These are phyloP conservation scores for Drosophila atripex DNA, from an alignment of 2,888 invertebrate genomes.

Conservation along the genomic window DNA sequence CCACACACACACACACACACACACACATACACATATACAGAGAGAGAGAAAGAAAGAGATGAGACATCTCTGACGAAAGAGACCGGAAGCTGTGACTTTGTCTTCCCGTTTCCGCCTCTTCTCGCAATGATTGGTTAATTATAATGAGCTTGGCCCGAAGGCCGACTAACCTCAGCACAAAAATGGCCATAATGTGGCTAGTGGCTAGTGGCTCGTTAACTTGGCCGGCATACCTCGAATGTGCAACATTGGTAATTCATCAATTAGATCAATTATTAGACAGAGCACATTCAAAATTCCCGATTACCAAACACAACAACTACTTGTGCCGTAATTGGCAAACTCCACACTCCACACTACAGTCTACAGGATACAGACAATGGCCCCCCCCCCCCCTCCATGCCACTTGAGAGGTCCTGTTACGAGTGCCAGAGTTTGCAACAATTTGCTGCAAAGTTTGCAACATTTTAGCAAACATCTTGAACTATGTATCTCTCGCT, in stretches of 20 bases:
- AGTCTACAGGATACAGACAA: no score
- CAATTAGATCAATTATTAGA: slow-evolving; percentile 24
- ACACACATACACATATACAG: no score
- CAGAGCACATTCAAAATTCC: not conserved
- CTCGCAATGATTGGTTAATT: slow-evolving; percentile 69
- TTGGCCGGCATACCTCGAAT: not conserved
- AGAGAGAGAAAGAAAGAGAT: not conserved
- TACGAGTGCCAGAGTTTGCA: slow-evolving; percentile 34
- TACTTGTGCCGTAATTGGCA: slow-evolving; percentile 36
- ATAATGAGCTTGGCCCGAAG: slow-evolving; percentile 62
- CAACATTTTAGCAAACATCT: slow-evolving; percentile 34
- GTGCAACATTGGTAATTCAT: slow-evolving; percentile 5
- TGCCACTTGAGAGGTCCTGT: slow-evolving; percentile 34
- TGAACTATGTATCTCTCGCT: slow-evolving; percentile 25
- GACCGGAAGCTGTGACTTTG: slow-evolving; percentile 18
- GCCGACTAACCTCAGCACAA: no score
- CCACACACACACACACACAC: no score
- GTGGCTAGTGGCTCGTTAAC: no score
- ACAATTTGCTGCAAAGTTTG: slow-evolving; percentile 46
- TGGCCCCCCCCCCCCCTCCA: no score
- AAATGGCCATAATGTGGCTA: no score
- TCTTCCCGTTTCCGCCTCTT: slow-evolving; percentile 29
- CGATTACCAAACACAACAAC: slow-evolving; percentile 16
- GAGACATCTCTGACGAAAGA: not conserved
- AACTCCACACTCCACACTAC: slow-evolving; percentile 23